Conservation (phyloP, 2,113 vertebrate species). For the Lates calcarifer region DNA sequence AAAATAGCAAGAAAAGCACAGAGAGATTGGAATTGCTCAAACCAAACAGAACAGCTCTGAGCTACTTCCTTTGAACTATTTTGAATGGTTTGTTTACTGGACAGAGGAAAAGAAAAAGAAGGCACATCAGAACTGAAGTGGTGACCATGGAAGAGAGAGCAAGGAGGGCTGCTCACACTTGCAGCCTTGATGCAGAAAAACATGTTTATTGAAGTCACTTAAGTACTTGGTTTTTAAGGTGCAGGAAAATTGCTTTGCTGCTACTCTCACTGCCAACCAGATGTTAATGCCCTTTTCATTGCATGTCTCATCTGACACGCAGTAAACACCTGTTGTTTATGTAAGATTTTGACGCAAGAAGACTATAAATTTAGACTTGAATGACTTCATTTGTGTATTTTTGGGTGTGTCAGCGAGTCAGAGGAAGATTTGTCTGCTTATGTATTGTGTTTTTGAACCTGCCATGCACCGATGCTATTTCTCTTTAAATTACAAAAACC, state of each 20-base stretch:
- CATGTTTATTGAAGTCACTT: neutral
- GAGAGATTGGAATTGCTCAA: constrained; percentile 8
- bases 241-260: neutral
- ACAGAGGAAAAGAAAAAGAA: neutral
- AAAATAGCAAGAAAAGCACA: constrained; percentile 9
- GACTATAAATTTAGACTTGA: neutral
- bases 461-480: neutral
- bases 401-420: neutral
- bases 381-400: neutral
- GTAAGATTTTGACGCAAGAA: neutral
- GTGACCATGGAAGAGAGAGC: too few species aligned
- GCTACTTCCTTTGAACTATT: neutral
- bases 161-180: neutral
- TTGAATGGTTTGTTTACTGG: constrained; percentile 5
- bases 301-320: neutral
- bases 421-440: neutral
- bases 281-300: neutral
- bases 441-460: neutral
- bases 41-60: constrained; percentile 12
- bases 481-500: constrained; percentile 17
- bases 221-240: neutral
- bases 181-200: neutral
- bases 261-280: neutral
- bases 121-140: neutral
- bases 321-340: constrained; percentile 26